Evolutionary conservation across 2,888 invertebrate genomes (phyloP), one percentile per base, ranked within the genome.

Genomic region (Ctenicera cuprea): DNA sequence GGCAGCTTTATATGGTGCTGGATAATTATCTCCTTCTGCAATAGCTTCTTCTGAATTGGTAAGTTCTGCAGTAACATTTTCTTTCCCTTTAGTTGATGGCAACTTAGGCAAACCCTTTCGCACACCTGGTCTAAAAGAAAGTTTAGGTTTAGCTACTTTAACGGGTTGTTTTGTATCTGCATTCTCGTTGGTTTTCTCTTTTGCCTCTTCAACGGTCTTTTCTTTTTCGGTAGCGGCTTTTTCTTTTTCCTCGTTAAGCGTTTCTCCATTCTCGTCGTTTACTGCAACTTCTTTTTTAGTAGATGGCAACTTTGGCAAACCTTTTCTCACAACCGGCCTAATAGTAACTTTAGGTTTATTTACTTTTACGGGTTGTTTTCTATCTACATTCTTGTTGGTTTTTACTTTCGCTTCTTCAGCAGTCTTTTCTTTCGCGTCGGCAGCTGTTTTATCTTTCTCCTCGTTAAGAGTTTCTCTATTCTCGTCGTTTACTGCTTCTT

Each of bases 1-100:
- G 66, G 92, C 84, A n/a, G 91, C 90, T 82, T 92, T 92, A 82
- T 91, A 92, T 81, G 89, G 90, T 81, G 89, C 91, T 16, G 92
- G 92, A 84, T 92, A 92, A 80, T 92, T 92, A 82, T 91, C 91
- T 1, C 83, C 79, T 77, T 92, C 91, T 76, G 89, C 91, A 45
- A 88, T 87, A 71, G 90, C 89, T 82, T 92, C 91, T 75, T 89
- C 89, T 20, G 87, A 83, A 37, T 75, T 81, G 0, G 80, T 78
- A 14, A 80, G 57, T 16, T 68, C 65, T 7, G 41, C 63, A 12
- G 33, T 7, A 14, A 16, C 12, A 2, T 50, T 61, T 7, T 62
- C 45, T 16, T 62, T 59, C 20, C 4, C 33, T 18, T 43, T 18
- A 12, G 38, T 43, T 33, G 65, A 75, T 50, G 45, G 43, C 5